Percentiles rank a stretch among this genome's conserved stretches.
Conservation (phyloP, 2,113 vertebrate genomes). For the Aramus guarauna region DNA sequence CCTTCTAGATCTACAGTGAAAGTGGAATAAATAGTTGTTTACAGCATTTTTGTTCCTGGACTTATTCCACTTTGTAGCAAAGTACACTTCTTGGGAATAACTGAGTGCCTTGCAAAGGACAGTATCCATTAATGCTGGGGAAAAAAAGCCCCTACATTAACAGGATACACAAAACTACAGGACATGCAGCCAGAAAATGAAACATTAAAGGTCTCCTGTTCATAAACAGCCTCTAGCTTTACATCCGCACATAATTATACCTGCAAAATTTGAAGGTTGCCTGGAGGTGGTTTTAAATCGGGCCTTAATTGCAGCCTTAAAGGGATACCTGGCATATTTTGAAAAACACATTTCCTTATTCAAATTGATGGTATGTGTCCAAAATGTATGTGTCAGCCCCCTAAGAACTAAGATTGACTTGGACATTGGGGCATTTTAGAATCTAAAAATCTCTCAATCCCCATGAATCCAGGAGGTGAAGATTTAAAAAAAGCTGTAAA, state of each 20-base stretch:
- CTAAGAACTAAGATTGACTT: neutral
- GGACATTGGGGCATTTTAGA: neutral
- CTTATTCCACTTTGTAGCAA: neutral
- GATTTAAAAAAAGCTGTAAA: constrained; percentile 11
- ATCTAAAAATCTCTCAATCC: neutral
- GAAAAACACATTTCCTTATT: neutral
- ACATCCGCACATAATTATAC: neutral
- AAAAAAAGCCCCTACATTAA: neutral
- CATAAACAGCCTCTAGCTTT: neutral
- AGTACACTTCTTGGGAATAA: neutral
- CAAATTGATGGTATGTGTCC: neutral
- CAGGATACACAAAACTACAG: neutral
- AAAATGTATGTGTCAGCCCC: neutral
- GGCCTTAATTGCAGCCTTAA: neutral
- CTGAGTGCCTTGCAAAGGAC: neutral
- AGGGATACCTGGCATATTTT: neutral
- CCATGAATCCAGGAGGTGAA: neutral
- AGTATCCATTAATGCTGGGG: neutral
- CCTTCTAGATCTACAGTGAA: neutral
- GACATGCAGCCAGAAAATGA: neutral
- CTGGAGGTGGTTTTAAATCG: neutral
- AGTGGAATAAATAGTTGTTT: neutral
- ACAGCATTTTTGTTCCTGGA: neutral
- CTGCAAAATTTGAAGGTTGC: neutral
- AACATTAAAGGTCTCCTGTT: neutral